These are phyloP conservation scores for Dryococelus australis DNA, from an alignment of 2,888 invertebrate genomes.

Conservation along the genomic window DNA sequence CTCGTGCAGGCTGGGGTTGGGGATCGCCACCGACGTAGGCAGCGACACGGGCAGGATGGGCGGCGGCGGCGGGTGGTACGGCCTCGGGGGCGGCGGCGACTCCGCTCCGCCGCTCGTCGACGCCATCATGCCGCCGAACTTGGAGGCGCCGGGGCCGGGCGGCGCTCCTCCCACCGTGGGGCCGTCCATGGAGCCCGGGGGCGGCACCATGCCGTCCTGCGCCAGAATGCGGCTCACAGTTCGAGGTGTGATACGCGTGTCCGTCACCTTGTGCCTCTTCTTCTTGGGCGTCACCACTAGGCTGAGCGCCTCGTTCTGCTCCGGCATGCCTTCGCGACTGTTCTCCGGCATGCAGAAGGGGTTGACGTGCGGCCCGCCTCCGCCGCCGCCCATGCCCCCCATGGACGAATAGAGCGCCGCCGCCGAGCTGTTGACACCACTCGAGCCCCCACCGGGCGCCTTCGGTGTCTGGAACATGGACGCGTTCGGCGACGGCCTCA, in stretches of 20 bases:
- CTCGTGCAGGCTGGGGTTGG: constrained; percentile 94
- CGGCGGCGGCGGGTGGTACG: constrained; percentile 74
- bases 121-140: constrained; percentile 47
- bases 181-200: constrained; percentile 59
- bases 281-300: constrained; percentile 95
- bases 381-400: constrained; percentile 68
- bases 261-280: constrained; percentile 97
- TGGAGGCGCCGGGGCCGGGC: constrained; percentile 36
- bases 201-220: constrained; percentile 79
- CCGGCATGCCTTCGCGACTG: constrained; percentile 65
- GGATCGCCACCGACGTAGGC: constrained; percentile 95
- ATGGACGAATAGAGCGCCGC: constrained; percentile 72
- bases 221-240: constrained; percentile 88
- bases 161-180: neutral
- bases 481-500: constrained; percentile 72
- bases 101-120: constrained; percentile 49
- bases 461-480: constrained; percentile 87
- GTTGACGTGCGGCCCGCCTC: constrained; percentile 59
- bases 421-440: constrained; percentile 60
- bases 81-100: constrained; percentile 73
- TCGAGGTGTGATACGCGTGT: constrained; percentile 89
- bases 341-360: constrained; percentile 68
- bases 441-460: constrained; percentile 66
- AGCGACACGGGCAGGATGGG: constrained; percentile 88
- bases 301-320: constrained; percentile 93